These are phyloP conservation scores for Leptobrachium ailaonicum DNA, from an alignment of 2,113 vertebrate genomes.

Conservation along the genomic window DNA sequence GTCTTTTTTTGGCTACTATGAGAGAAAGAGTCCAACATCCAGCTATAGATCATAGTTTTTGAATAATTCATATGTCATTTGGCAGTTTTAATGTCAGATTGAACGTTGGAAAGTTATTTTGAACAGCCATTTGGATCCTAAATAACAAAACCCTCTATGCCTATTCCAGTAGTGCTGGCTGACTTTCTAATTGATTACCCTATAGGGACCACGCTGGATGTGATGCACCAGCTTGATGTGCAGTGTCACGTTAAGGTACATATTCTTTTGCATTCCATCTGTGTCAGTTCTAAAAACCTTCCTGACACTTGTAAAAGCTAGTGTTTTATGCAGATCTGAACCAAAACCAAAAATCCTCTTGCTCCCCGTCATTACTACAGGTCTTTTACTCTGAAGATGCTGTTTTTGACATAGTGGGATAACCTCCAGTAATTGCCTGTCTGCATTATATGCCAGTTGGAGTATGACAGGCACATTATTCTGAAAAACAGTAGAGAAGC, in stretches of 20 bases:
- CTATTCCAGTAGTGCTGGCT: background rate
- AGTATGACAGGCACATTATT: slow-evolving; percentile 16
- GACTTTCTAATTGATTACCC: background rate
- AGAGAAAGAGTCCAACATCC: too few species aligned
- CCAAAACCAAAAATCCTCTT: background rate
- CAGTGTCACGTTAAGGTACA: background rate
- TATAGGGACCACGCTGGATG: background rate
- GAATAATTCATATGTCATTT: too few species aligned
- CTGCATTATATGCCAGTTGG: slow-evolving; percentile 18
- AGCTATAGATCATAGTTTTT: too few species aligned
- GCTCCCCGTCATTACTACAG: background rate
- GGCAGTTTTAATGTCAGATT: background rate
- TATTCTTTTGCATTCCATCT: background rate
- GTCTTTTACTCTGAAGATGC: background rate
- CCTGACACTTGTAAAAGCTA: slow-evolving; percentile 4
- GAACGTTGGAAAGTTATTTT: background rate
- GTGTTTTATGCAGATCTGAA: slow-evolving; percentile 9
- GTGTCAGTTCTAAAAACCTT: slow-evolving; percentile 2
- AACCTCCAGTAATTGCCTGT: slow-evolving; percentile 21
- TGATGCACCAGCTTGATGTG: background rate
- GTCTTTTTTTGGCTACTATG: too few species aligned
- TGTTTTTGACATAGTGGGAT: background rate
- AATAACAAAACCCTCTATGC: background rate
- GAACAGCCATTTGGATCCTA: background rate
- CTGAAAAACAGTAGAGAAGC: slow-evolving; percentile 6